Percentiles rank a stretch among this genome's conserved stretches.
Conservation (phyloP, 2,888 invertebrate species). For the Macrosiphum euphorbiae region DNA sequence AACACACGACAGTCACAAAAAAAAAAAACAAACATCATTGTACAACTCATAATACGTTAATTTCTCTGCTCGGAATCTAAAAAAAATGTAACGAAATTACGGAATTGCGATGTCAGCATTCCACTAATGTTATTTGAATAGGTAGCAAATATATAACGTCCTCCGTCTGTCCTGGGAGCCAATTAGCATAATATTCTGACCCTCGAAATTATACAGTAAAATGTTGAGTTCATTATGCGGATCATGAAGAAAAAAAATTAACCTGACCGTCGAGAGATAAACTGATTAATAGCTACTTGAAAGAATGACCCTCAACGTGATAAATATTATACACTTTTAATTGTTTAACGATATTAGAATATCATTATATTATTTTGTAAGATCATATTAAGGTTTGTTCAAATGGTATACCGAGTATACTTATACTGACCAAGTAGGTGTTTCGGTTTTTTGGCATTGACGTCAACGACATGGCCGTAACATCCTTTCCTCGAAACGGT, state of each 20-base stretch:
- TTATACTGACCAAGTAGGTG: slow-evolving; percentile 10
- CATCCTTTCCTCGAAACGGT: background rate
- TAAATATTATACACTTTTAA: no score
- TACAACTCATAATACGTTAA: background rate
- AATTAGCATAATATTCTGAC: background rate
- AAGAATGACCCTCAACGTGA: background rate
- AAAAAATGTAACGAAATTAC: background rate
- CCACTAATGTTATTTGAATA: background rate
- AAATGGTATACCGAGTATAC: background rate
- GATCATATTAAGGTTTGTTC: background rate
- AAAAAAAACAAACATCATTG: background rate
- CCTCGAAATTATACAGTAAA: background rate
- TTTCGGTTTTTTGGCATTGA: background rate
- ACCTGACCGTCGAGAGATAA: background rate
- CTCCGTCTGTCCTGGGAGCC: background rate
- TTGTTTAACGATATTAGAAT: no score
- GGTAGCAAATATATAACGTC: background rate
- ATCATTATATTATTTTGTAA: background rate
- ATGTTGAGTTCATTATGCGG: background rate
- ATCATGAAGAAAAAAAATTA: background rate
- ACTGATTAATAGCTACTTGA: background rate
- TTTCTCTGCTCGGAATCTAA: background rate
- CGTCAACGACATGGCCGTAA: slow-evolving; percentile 11
- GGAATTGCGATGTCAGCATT: background rate
- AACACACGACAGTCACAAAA: background rate